Evolutionary conservation across 1,140 invertebrate species (phyloP), one percentile per base, ranked within the genome.

Genomic region (Dreissena rostriformis): DNA sequence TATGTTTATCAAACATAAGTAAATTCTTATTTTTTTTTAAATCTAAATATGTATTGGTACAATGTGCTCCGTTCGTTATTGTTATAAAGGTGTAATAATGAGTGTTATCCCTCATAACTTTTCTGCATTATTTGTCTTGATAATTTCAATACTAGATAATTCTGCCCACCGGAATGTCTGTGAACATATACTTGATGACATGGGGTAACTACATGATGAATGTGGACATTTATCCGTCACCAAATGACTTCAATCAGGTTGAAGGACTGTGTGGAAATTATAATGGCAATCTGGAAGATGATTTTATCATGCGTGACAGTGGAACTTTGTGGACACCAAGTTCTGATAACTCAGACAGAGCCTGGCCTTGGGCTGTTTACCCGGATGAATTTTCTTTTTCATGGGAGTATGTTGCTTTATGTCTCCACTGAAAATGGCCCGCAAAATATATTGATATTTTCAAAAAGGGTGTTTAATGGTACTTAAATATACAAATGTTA

Each of bases 231-330:
- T 51, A 22, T 15, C 77, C 77, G 10, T 24, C 77, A 8, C 77
- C 66, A 5, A 24, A 51, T 12, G 77, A 80, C 19, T 71, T 80
- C 53, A 52, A 63, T 14, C 51, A 80, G 11, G n/a, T 51, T 24
- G 52, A 71, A 61, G 77, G 77, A 19, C 12, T 80, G 4, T 80
- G 77, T 63, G 77, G 77, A 6, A 80, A 80, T 71, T 72, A 53
- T n/a, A 72, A 80, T 22, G 77, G 77, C 19, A 67, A 80, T 24
- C 22, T 1, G n/a, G 19, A 17, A 2, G 68, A 80, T 26, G 77
- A 80, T n/a, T 51, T 63, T 22, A 39, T 71, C 12, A n/a, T 70
- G 8, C 66, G 77, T 10, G 77, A 49, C 22, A 71, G 66, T 11
- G 55, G 53, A 26, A 12, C 6, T 12, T 49, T 17, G 12, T 49